Base-by-base conservation (phyloP, 2,797 vertebrate species). In the Micromesistius poutassou region DNA sequence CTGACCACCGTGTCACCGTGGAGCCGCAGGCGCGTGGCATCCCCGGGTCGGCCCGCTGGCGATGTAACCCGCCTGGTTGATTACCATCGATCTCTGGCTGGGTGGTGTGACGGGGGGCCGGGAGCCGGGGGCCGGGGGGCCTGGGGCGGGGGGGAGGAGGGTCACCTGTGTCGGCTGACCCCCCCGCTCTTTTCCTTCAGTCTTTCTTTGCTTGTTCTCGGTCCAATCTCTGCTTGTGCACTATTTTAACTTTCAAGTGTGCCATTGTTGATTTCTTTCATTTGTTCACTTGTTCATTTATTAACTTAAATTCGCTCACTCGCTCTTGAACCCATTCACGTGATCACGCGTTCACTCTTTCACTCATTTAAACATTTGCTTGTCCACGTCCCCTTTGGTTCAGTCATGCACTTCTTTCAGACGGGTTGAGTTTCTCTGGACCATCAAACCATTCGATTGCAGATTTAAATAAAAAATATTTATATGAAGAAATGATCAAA, bases 151-250 rank as follows among this genome's bases (percentile, higher is more conserved):
- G 1, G 46, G 46, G 16, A 2, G 13, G 46, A 13, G 42, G 42
- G 42, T 46, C 3, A 19, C 42, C 42, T 46, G 42, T 46, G 42
- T 16, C 2, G 13, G 42, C 42, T 16, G 42, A 50, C 42, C 16
- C 14, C 42, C 16, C 13, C 19, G 46, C 46, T 55, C 46, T 19
- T 55, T 19, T 55, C 46, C 16, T 55, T 85, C 82, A 35, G 74
- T 40, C 73, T 80, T 74, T 74, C 78, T n/a, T 80, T 80, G 76
- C 75, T 72, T 72, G 62, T 81, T 82, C 50, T 55, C 46, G 16
- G 22, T 55, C 46, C 46, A 1, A 10, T 46, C 14, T 55, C 19
- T 36, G 46, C 62, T 75, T 62, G 35, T 85, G 86, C 77, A 79
- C 79, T 78, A 79, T 3, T 75, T 77, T 22, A 8, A 1, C 2